These are phyloP conservation scores for Emydocephalus ijimae DNA, from an alignment of 2,113 vertebrate genomes.

Conservation along the genomic window DNA sequence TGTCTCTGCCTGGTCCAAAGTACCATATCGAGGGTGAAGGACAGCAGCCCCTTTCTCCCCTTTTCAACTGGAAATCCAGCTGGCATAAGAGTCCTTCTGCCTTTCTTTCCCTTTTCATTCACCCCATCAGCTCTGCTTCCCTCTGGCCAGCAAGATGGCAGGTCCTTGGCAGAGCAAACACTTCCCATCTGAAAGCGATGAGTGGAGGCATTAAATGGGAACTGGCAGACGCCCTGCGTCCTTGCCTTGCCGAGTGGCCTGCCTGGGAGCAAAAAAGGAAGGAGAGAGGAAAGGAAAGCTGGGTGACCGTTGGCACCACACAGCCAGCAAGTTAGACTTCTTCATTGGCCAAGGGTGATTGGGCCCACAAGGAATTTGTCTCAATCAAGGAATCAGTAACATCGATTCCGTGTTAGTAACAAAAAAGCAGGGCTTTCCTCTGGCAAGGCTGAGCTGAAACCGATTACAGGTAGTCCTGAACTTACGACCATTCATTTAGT, in stretches of 20 bases:
- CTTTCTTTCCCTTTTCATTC: background rate
- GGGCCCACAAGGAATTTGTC: too few species aligned
- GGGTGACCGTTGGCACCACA: conserved; percentile 25
- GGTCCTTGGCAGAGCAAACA: conserved; percentile 45
- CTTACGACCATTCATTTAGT: too few species aligned
- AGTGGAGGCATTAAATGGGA: conserved; percentile 37
- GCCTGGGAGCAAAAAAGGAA: background rate
- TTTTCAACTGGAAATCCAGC: background rate
- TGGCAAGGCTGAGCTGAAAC: background rate
- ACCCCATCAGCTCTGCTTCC: background rate
- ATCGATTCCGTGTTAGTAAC: background rate
- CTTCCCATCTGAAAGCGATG: conserved; percentile 43
- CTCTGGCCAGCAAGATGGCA: conserved; percentile 40
- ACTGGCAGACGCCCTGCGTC: conserved; percentile 46
- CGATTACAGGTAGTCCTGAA: background rate
- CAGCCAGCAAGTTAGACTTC: background rate
- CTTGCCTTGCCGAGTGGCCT: conserved; percentile 39
- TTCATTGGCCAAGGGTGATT: too few species aligned
- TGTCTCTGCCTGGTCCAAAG: background rate
- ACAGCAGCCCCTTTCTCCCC: background rate
- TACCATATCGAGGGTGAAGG: background rate
- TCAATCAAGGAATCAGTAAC: background rate
- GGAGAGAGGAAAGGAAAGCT: background rate
- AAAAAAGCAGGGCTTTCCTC: background rate
- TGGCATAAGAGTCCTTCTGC: background rate